phyloP scores from a whole-genome alignment of 2,797 vertebrate genomes.

The Rhadinocentrus ornatus region DNA sequence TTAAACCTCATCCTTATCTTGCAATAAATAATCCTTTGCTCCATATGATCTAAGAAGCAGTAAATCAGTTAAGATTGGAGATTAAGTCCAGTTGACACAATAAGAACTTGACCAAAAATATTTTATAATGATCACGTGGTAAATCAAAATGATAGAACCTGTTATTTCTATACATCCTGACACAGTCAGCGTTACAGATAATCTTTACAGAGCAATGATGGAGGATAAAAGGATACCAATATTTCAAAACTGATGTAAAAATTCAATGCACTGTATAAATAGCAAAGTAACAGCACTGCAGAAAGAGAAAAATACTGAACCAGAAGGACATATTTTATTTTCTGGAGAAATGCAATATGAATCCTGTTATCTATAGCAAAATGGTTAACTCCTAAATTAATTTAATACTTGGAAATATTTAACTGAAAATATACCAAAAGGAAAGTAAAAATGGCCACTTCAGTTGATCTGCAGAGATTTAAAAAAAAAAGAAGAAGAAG shows the following conservation, averaged over 20 bases:
- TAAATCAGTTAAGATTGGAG: no score
- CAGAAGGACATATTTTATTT: slow-evolving; percentile 1
- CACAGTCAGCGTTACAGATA: neutral
- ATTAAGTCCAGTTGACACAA: no score
- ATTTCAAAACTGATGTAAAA: neutral
- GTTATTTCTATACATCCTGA: neutral
- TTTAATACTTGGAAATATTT: slow-evolving; percentile 2
- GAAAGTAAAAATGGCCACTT: slow-evolving; percentile 30
- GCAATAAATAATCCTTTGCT: no score
- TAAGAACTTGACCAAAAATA: no score
- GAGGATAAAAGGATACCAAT: neutral
- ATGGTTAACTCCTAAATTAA: slow-evolving; percentile 2
- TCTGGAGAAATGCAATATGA: neutral
- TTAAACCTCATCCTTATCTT: no score
- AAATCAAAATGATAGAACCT: no score
- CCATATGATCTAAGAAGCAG: no score
- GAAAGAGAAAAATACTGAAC: neutral
- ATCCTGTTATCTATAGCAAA: no score
- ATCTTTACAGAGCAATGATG: neutral
- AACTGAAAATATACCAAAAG: neutral
- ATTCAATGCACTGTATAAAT: neutral
- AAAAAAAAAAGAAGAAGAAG: neutral
- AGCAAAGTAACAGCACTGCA: neutral
- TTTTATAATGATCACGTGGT: neutral
- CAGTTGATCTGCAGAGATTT: slow-evolving; percentile 13